Base-by-base conservation (phyloP, 2,797 vertebrate species). In the Anabas testudineus region DNA sequence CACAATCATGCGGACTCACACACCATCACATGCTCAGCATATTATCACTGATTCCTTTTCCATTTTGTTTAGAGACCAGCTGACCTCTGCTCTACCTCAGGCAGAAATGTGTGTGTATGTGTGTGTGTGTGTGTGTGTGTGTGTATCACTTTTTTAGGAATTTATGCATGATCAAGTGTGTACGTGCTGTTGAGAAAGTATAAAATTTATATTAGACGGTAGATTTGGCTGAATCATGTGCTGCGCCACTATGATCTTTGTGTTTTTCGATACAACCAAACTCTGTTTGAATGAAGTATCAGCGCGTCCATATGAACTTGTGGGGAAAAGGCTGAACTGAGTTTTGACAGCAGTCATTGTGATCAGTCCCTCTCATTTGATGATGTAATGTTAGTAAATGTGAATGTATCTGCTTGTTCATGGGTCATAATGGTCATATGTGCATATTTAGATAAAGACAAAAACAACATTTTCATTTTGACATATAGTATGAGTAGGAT, bases 1-100 rank as follows among this genome's bases (percentile, higher is more conserved):
- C 61, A 58, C 74, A 71, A 55, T 42, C 76, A 70, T 71, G 43
- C 67, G 66, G 72, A 66, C 72, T 72, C 65, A 63, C 68, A 74
- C 67, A 34, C 24, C 26, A 74, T 94, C 93, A 94, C 94, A 94
- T 94, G 94, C 83, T 91, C 32, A 47, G 89, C 90, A 93, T 94
- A 88, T 92, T 89, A 87, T 77, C 89, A 85, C 68, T 76, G 52
- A 74, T 82, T 79, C 61, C 52, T 42, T 59, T 55, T 79, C 72
- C 43, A 79, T 82, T 90, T 78, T 82, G 72, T 87, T 82, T 86
- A 26, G 34, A 87, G 84, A 93, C 75, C 82, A 88, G 87, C 79
- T 90, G 86, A 91, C 78, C 82, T 59, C 51, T 46, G 36, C 47
- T 72, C 37, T 30, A 86, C 87, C 78, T 71, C 82, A 65, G 83